Percentiles rank a stretch among this genome's conserved stretches.
These are phyloP conservation scores for Mormyrus proboscirostris DNA, from an alignment of 2,797 vertebrate genomes.

Conservation along the genomic window DNA sequence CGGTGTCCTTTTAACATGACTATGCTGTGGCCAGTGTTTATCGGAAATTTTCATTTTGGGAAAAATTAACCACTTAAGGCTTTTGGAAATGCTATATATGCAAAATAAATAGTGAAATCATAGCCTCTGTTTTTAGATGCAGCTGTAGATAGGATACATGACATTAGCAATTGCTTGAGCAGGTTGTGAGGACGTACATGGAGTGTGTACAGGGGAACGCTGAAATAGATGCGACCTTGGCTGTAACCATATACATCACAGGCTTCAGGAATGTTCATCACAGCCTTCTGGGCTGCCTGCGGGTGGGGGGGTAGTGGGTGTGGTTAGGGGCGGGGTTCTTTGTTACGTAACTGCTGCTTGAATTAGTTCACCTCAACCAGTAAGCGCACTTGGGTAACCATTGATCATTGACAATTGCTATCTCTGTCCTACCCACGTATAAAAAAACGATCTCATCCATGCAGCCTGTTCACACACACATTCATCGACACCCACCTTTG, in stretches of 20 bases:
- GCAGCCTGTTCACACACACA: neutral
- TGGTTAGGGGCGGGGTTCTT: neutral
- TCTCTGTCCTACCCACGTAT: neutral
- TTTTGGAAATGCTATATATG: neutral
- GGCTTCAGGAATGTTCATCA: neutral
- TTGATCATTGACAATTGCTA: neutral
- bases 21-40: neutral
- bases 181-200: neutral
- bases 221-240: conserved; percentile 16
- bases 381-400: neutral
- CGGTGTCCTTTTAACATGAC: neutral
- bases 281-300: neutral
- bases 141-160: neutral
- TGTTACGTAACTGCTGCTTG: neutral
- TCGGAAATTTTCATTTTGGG: neutral
- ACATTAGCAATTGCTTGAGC: neutral
- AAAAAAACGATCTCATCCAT: neutral
- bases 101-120: neutral
- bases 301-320: neutral
- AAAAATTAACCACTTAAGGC: neutral
- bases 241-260: conserved; percentile 13
- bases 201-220: neutral
- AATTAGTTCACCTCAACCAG: neutral
- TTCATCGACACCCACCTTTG: neutral
- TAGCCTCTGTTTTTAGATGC: neutral